Evolutionary conservation across 2,797 vertebrate genomes (phyloP).

Genomic region (Pangasius macronema): DNA sequence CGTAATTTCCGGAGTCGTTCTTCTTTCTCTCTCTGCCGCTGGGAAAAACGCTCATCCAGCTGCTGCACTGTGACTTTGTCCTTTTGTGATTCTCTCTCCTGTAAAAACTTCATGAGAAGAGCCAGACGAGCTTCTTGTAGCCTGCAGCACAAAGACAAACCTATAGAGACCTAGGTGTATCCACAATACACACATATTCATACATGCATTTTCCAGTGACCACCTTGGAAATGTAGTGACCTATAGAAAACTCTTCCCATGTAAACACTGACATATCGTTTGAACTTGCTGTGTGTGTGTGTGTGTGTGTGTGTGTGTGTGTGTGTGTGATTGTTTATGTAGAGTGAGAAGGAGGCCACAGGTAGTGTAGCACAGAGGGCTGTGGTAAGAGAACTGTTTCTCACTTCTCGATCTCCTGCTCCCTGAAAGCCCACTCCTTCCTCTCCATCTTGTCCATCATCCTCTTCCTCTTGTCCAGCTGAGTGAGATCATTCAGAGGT

Average conservation of each 20-base stretch:
- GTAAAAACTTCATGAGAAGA: slow-evolving; percentile 78
- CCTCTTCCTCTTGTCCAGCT: slow-evolving; percentile 79
- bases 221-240: background rate
- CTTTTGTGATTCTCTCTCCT: slow-evolving; percentile 71
- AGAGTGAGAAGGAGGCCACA: background rate
- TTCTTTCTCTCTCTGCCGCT: slow-evolving; percentile 74
- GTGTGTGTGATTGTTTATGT: background rate
- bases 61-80: slow-evolving; percentile 65
- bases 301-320: too few species aligned
- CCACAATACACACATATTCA: background rate
- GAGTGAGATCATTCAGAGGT: slow-evolving; percentile 71
- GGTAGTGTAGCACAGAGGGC: background rate
- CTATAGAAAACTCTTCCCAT: background rate
- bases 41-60: slow-evolving; percentile 73
- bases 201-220: background rate
- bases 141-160: slow-evolving; percentile 66
- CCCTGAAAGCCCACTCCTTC: slow-evolving; percentile 91
- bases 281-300: background rate
- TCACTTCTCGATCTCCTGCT: slow-evolving; percentile 89
- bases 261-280: background rate
- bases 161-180: slow-evolving; percentile 20
- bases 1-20: slow-evolving; percentile 73
- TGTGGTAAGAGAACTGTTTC: background rate
- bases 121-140: slow-evolving; percentile 81
- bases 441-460: slow-evolving; percentile 93